A percentile compares a stretch with the other conserved stretches of the same genome.
phyloP scores from a whole-genome alignment of 2,113 vertebrate species.

The Stomatorhinus ivindoensis region DNA sequence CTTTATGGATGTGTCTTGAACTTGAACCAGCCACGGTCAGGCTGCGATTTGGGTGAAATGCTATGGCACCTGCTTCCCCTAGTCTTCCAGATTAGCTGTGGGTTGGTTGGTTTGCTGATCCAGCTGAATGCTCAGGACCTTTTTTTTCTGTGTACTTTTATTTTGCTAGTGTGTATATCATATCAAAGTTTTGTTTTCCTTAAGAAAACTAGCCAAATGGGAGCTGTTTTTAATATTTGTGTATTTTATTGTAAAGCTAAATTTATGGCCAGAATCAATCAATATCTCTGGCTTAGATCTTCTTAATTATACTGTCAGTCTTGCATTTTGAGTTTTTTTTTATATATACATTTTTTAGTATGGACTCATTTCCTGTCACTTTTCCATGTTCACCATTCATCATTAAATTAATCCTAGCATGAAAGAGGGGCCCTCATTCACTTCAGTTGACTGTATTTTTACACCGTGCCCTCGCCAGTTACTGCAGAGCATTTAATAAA shows the following conservation, averaged over 20 bases:
- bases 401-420: constrained; percentile 37
- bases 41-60: neutral
- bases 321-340: neutral
- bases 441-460: neutral
- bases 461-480: neutral
- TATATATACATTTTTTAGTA: neutral
- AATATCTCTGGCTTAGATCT: neutral
- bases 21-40: neutral
- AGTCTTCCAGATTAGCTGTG: neutral
- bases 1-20: neutral
- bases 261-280: neutral
- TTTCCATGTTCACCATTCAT: neutral
- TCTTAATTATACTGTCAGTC: neutral
- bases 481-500: neutral
- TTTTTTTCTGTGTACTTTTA: neutral
- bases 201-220: neutral
- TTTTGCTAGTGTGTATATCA: neutral
- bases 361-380: neutral
- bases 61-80: neutral
- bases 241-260: neutral
- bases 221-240: neutral
- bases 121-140: neutral
- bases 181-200: neutral
- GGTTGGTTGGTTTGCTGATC: neutral
- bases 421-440: constrained; percentile 1